Conservation (phyloP, 2,797 vertebrate species). For the Potorous gilbertii region DNA sequence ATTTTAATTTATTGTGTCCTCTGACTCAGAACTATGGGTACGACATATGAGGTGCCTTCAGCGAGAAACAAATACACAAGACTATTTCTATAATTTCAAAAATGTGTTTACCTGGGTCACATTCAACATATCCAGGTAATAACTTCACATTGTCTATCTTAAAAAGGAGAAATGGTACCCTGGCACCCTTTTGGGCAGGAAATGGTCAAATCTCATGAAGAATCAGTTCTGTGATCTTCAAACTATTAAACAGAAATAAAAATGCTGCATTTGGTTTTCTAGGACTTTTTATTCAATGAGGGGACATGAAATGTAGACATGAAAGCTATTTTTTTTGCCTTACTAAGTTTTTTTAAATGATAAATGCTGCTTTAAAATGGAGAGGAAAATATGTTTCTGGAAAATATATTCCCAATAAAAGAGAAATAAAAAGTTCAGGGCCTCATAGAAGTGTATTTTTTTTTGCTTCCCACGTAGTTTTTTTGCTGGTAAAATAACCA, state of each 20-base stretch:
- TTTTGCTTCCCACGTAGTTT: not conserved
- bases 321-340: slow-evolving; percentile 35
- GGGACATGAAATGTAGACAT: slow-evolving; percentile 4
- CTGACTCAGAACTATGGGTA: not conserved
- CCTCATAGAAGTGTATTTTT: not conserved
- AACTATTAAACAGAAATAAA: not conserved
- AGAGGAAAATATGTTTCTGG: slow-evolving; percentile 37
- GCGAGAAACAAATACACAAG: not conserved
- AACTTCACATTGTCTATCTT: slow-evolving; percentile 17
- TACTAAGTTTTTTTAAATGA: not conserved
- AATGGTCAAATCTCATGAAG: slow-evolving; percentile 24
- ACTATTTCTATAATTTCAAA: not conserved
- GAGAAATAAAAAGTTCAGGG: not conserved
- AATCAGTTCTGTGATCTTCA: not conserved
- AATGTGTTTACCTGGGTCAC: not conserved
- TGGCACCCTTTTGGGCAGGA: slow-evolving; percentile 23
- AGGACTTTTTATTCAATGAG: not conserved
- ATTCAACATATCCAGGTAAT: slow-evolving; percentile 17
- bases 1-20: slow-evolving; percentile 36
- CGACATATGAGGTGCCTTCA: not conserved
- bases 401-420: slow-evolving; percentile 33
- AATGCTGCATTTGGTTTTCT: slow-evolving; percentile 2
- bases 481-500: slow-evolving; percentile 16
- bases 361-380: slow-evolving; percentile 1
- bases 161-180: not conserved